Evolutionary conservation across 2,797 vertebrate species (phyloP).

Genomic region (Pseudochirops corinnae): DNA sequence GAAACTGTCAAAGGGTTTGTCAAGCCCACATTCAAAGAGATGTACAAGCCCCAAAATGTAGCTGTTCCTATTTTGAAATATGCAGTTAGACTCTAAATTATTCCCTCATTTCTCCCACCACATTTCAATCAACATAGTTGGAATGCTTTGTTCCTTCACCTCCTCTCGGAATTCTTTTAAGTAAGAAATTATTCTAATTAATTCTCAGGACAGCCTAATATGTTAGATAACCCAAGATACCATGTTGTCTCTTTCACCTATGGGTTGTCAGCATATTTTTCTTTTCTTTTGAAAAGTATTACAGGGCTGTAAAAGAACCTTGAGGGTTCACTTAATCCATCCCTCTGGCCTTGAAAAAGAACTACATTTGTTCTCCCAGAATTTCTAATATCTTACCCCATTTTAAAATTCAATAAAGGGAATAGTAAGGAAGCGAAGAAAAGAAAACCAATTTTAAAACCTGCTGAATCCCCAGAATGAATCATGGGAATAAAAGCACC

Average conservation of each 20-base stretch:
- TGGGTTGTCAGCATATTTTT: conserved; percentile 64
- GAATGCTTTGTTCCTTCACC: conserved; percentile 48
- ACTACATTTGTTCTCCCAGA: conserved; percentile 28
- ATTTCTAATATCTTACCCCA: conserved; percentile 76
- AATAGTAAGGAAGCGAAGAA: conserved; percentile 76
- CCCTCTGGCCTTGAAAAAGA: neutral
- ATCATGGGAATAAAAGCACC: conserved; percentile 64
- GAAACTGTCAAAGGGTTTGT: conserved; percentile 58
- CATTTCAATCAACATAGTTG: conserved; percentile 12
- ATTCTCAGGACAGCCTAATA: neutral
- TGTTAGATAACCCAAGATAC: neutral
- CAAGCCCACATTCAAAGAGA: conserved; percentile 57
- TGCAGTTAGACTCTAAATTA: conserved; percentile 36
- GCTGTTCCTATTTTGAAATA: conserved; percentile 53
- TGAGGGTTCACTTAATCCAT: conserved; percentile 76
- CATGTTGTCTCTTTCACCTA: conserved; percentile 56
- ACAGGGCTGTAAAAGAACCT: conserved; percentile 73
- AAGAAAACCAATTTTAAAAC: conserved; percentile 80
- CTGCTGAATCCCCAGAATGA: conserved; percentile 66
- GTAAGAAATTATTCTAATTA: conserved; percentile 59
- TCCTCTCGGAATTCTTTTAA: conserved; percentile 56
- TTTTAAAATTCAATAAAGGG: conserved; percentile 74
- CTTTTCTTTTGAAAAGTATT: conserved; percentile 69
- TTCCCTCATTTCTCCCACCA: conserved; percentile 43
- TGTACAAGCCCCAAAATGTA: conserved; percentile 41